Conservation (phyloP, 2,888 invertebrate genomes). For the Opisthograptis luteolata region DNA sequence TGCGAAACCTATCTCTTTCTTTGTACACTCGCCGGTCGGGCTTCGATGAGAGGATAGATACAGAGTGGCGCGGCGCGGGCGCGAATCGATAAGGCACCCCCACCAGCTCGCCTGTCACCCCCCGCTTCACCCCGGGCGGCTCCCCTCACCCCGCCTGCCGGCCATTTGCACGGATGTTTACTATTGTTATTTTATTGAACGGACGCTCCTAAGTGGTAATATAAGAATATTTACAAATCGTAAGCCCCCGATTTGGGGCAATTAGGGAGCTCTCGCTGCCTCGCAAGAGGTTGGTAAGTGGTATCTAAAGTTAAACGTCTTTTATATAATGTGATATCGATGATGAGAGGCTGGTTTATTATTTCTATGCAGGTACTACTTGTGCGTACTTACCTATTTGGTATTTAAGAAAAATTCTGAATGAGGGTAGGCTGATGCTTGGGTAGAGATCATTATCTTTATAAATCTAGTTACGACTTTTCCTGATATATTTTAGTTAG, state of each 20-base stretch:
- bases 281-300: conserved; percentile 37
- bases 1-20: conserved; percentile 85
- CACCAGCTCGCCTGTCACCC: conserved; percentile 57
- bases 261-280: conserved; percentile 48
- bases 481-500: too few species aligned
- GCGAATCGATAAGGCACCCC: conserved; percentile 74
- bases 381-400: too few species aligned
- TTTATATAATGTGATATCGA: conserved; percentile 30
- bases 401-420: too few species aligned
- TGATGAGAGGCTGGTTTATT: neutral
- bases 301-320: conserved; percentile 37
- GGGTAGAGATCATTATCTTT: too few species aligned
- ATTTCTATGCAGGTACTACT: conserved; percentile 13
- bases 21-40: conserved; percentile 81
- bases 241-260: conserved; percentile 60
- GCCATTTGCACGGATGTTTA: conserved; percentile 84
- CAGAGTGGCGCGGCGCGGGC: conserved; percentile 83
- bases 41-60: conserved; percentile 84
- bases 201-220: conserved; percentile 75
- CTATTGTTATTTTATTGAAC: conserved; percentile 85
- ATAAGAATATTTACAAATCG: conserved; percentile 77
- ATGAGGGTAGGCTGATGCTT: too few species aligned
- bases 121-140: conserved; percentile 43
- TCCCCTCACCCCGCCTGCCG: conserved; percentile 61
- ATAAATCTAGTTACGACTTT: too few species aligned